Conservation (phyloP, 2,797 vertebrate genomes). For the Vespertilio murinus region DNA sequence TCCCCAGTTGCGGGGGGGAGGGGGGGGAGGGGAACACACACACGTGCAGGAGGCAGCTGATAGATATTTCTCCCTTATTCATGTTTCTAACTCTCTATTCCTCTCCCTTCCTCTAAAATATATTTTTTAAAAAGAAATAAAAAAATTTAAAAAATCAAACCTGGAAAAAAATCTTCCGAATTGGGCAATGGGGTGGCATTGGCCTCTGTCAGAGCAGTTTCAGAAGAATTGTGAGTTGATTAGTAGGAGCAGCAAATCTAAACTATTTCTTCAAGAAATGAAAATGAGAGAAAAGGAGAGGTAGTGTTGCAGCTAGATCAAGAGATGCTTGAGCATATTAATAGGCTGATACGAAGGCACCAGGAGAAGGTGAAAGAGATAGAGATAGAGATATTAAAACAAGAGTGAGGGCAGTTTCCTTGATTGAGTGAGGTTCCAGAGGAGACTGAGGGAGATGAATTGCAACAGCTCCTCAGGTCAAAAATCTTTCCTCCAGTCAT, state of each 20-base stretch:
- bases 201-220: not conserved
- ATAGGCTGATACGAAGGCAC: not conserved
- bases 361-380: not conserved
- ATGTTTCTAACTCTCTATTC: too few species aligned
- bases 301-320: not conserved
- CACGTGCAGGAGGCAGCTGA: too few species aligned
- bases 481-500: not conserved
- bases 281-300: not conserved
- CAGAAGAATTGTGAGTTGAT: not conserved
- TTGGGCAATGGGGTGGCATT: not conserved
- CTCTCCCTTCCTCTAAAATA: too few species aligned
- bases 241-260: not conserved
- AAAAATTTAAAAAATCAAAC: not conserved
- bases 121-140: too few species aligned
- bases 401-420: not conserved
- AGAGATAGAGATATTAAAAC: not conserved
- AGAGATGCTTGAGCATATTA: not conserved
- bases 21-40: too few species aligned
- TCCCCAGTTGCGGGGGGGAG: too few species aligned
- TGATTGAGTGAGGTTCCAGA: not conserved
- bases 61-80: too few species aligned
- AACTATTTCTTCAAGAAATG: not conserved
- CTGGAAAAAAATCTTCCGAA: not conserved
- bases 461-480: not conserved
- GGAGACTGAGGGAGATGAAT: slow-evolving; percentile 5